phyloP scores from a whole-genome alignment of 2,888 invertebrate species.

The Strigamia maritima region DNA sequence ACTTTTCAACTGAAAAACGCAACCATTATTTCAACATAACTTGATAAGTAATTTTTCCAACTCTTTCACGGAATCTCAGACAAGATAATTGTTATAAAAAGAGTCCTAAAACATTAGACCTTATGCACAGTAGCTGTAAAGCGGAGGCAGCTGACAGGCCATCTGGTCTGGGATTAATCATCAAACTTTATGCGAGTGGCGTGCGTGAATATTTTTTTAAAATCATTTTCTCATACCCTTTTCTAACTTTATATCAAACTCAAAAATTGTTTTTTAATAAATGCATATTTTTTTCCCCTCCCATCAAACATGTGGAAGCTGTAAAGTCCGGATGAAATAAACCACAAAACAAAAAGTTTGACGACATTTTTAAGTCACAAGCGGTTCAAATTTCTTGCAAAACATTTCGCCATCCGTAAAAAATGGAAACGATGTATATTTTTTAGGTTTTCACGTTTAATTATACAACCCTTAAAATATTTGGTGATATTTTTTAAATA shows the following conservation, averaged over 20 bases:
- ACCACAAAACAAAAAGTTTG: conserved; percentile 32
- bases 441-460: background rate
- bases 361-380: conserved; percentile 19
- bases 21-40: background rate
- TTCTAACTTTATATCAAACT: conserved; percentile 21
- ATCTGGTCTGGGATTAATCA: conserved; percentile 32
- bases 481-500: background rate
- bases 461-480: background rate
- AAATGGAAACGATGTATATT: background rate
- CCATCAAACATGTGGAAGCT: background rate
- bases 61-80: conserved; percentile 30
- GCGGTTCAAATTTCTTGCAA: background rate
- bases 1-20: conserved; percentile 13
- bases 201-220: conserved; percentile 27
- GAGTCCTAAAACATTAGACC: background rate
- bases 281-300: background rate
- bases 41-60: conserved; percentile 6
- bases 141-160: conserved; percentile 30
- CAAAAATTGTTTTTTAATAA: background rate
- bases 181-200: conserved; percentile 30
- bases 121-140: conserved; percentile 27
- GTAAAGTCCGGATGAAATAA: conserved; percentile 26
- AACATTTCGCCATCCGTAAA: background rate
- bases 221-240: conserved; percentile 30
- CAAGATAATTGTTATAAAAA: conserved; percentile 24